A percentile compares a stretch with the other conserved stretches of the same genome.
Evolutionary conservation across 1,140 invertebrate genomes (phyloP).

Genomic region (Anagrus nilaparvatae): DNA sequence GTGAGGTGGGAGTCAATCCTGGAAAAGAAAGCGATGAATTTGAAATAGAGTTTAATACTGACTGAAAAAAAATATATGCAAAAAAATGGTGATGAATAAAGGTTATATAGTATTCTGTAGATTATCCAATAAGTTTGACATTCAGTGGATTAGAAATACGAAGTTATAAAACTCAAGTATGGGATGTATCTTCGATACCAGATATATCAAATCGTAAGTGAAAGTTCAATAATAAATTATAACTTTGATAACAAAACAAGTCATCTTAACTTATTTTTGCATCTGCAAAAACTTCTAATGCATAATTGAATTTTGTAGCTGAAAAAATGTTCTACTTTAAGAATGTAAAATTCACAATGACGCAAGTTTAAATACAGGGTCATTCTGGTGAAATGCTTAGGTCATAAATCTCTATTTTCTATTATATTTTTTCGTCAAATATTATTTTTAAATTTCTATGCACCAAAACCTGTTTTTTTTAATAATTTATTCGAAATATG

Average conservation of each 20-base stretch:
- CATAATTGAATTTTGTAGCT: constrained; percentile 36
- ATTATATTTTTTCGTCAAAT: too few species aligned
- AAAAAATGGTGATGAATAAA: not conserved
- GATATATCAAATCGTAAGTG: constrained; percentile 62
- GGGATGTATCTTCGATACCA: constrained; percentile 71
- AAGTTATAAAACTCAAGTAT: constrained; percentile 67
- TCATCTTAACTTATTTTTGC: too few species aligned
- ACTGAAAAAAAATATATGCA: too few species aligned
- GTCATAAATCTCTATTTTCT: too few species aligned
- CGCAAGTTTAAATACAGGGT: too few species aligned
- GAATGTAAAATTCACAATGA: constrained; percentile 82
- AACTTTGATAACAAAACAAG: too few species aligned
- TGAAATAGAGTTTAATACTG: constrained; percentile 24
- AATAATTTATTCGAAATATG: too few species aligned
- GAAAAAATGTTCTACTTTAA: constrained; percentile 48
- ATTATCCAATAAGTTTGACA: constrained; percentile 25
- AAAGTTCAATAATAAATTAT: not conserved
- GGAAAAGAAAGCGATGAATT: constrained; percentile 27
- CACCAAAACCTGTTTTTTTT: too few species aligned
- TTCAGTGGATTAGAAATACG: constrained; percentile 29
- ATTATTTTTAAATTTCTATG: too few species aligned
- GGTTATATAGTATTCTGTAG: constrained; percentile 15
- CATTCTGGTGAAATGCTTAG: too few species aligned
- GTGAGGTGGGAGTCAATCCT: constrained; percentile 20
- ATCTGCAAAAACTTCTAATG: constrained; percentile 11